phyloP scores from a whole-genome alignment of 2,113 vertebrate genomes.

The Ptilonorhynchus violaceus region DNA sequence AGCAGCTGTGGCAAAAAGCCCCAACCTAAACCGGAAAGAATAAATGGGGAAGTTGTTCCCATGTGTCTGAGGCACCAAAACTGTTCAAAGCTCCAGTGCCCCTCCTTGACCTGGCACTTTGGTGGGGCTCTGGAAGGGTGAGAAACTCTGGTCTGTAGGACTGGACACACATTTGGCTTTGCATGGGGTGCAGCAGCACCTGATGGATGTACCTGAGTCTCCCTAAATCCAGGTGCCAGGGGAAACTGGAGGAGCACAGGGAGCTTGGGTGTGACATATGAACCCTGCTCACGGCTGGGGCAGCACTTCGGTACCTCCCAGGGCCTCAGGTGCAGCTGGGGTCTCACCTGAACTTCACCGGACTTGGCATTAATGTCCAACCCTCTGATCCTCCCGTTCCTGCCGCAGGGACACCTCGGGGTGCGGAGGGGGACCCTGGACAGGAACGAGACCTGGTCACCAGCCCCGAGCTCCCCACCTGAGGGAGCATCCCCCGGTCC shows the following conservation, averaged over 20 bases:
- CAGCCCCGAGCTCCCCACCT: not conserved
- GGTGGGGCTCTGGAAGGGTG: not conserved
- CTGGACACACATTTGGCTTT: fast-evolving
- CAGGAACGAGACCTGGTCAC: not conserved
- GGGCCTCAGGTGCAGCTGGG: not conserved
- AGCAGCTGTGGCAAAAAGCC: not conserved
- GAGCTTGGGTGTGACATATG: fast-evolving
- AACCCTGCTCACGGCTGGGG: fast-evolving
- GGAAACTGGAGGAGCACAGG: fast-evolving
- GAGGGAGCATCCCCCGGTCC: not conserved
- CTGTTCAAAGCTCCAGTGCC: fast-evolving
- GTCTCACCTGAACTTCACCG: fast-evolving
- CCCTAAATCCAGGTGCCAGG: not conserved
- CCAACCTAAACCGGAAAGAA: not conserved
- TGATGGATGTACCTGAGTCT: not conserved
- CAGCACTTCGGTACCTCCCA: fast-evolving
- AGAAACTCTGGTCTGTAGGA: fast-evolving
- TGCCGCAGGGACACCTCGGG: not conserved
- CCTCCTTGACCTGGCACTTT: not conserved
- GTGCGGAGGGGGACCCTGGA: not conserved
- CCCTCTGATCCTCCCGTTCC: not conserved
- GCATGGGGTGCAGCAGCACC: not conserved
- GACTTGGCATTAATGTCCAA: fast-evolving
- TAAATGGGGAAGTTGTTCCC: not conserved
- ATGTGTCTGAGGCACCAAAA: not conserved